These are phyloP conservation scores for Theristicus caerulescens DNA, from an alignment of 2,113 vertebrate species.

Conservation along the genomic window DNA sequence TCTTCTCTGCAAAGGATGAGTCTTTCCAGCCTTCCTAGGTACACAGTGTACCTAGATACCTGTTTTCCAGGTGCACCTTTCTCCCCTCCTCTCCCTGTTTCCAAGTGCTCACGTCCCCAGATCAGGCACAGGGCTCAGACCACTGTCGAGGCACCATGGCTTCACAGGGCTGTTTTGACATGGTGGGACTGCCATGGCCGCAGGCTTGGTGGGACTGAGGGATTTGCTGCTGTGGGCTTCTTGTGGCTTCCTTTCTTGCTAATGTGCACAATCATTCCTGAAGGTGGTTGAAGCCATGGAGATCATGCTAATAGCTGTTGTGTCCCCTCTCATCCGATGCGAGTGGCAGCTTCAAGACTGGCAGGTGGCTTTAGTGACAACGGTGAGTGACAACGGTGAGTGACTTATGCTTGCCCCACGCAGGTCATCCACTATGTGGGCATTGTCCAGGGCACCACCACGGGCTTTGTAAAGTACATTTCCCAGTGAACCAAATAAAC, in stretches of 20 bases:
- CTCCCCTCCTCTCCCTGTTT: neutral
- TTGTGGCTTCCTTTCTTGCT: neutral
- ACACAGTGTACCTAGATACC: neutral
- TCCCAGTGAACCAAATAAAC: neutral
- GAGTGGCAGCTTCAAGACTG: constrained; percentile 93
- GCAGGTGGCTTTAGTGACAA: constrained; percentile 95
- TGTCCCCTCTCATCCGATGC: constrained; percentile 88
- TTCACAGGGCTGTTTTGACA: neutral
- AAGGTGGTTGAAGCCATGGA: constrained; percentile 96
- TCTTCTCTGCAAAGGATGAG: neutral
- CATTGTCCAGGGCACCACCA: neutral
- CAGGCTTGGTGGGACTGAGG: neutral
- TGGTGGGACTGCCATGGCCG: neutral
- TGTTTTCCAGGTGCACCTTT: neutral
- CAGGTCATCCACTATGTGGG: neutral
- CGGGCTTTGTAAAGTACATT: neutral
- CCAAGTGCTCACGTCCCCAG: neutral
- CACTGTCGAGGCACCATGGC: neutral
- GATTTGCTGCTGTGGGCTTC: neutral
- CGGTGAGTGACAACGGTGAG: constrained; percentile 89
- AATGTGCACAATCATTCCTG: accelerated
- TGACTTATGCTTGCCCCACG: neutral
- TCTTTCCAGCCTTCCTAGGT: neutral
- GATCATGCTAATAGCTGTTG: constrained; percentile 94
- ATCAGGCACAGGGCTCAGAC: neutral